Evolutionary conservation across 2,113 vertebrate genomes (phyloP).

Genomic region (Elgaria multicarinata): DNA sequence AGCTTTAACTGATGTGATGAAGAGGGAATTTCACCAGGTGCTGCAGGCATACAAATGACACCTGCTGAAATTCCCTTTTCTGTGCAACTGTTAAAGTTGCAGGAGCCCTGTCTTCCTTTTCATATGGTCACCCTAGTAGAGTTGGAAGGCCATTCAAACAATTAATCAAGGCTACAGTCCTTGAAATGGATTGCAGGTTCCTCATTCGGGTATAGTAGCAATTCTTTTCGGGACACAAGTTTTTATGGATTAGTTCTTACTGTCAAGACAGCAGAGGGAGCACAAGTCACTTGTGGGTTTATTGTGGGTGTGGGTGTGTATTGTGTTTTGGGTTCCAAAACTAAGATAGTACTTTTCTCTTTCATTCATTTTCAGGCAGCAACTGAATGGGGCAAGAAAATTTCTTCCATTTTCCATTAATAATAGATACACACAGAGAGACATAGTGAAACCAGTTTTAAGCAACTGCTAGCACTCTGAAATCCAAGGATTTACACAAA

Average conservation of each 20-base stretch:
- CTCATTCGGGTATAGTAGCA: not conserved
- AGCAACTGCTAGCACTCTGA: not conserved
- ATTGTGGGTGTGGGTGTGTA: not conserved
- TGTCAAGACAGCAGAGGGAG: constrained; percentile 78
- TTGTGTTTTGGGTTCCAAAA: constrained; percentile 36
- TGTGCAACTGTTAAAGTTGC: too few species aligned
- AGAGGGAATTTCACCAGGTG: too few species aligned
- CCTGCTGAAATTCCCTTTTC: too few species aligned
- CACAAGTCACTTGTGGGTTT: constrained; percentile 44
- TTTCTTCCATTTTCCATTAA: not conserved
- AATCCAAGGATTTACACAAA: not conserved
- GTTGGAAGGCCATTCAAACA: too few species aligned
- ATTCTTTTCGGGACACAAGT: not conserved
- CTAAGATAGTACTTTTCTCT: not conserved
- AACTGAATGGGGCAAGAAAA: not conserved
- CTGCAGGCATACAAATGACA: too few species aligned
- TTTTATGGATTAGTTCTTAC: not conserved
- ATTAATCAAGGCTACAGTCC: not conserved
- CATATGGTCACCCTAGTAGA: too few species aligned
- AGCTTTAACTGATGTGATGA: too few species aligned
- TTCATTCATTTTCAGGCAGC: not conserved
- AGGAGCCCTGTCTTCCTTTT: too few species aligned
- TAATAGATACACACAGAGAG: not conserved
- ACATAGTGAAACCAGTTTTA: not conserved
- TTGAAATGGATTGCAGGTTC: not conserved